Evolutionary conservation across 2,113 vertebrate species (phyloP).

Genomic region (Opisthocomus hoazin): DNA sequence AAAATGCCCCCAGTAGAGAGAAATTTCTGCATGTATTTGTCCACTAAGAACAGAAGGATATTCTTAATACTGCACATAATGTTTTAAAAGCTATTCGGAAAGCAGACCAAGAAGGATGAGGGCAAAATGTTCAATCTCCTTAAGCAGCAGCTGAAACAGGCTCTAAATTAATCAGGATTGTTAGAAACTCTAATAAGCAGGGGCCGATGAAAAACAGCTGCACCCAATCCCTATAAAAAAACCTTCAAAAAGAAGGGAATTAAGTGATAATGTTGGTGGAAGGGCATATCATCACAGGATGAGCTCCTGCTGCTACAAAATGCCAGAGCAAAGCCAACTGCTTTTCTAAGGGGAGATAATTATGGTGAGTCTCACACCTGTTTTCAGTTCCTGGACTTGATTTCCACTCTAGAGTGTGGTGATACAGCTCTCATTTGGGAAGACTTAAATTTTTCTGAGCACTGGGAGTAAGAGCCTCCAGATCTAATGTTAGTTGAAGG

Average conservation of each 20-base stretch:
- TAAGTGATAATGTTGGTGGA: constrained; percentile 25
- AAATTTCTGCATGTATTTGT: neutral
- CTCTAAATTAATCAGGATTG: constrained; percentile 58
- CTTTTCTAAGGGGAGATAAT: neutral
- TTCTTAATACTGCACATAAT: neutral
- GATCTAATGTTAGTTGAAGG: neutral
- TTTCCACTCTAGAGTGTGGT: neutral
- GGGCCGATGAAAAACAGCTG: constrained; percentile 41
- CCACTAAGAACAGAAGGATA: neutral
- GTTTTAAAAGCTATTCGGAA: neutral
- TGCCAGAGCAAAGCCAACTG: neutral
- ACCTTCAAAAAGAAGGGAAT: constrained; percentile 39
- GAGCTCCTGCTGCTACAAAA: constrained; percentile 26
- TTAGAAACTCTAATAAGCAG: constrained; percentile 53
- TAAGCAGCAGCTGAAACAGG: constrained; percentile 43
- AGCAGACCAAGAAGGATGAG: neutral
- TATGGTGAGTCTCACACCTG: neutral
- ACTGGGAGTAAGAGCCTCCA: neutral
- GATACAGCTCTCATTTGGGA: neutral
- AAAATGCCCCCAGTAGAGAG: neutral
- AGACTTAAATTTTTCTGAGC: neutral
- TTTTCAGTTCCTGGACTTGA: neutral
- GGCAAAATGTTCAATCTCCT: constrained; percentile 2
- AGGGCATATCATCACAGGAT: neutral
- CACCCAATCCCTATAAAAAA: neutral